These are phyloP conservation scores for Halcyon smyrnensis DNA, from an alignment of 2,797 vertebrate genomes.

Conservation along the genomic window DNA sequence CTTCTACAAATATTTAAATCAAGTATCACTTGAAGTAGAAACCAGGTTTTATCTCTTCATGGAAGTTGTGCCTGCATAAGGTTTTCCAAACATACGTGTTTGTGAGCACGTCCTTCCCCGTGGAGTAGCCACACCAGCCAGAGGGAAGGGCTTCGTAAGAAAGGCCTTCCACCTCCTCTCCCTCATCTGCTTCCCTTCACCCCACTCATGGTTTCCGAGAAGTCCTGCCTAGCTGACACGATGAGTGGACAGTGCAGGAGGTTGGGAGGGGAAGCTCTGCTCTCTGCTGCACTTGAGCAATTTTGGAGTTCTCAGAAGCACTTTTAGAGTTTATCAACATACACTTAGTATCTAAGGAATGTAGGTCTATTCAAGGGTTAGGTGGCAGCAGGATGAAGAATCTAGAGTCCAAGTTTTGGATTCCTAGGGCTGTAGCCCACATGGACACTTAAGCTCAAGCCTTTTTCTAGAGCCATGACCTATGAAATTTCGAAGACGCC, in stretches of 20 bases:
- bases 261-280: slow-evolving; percentile 29
- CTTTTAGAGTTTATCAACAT: not conserved
- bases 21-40: not conserved
- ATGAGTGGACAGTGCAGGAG: fast-evolving
- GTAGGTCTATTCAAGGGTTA: not conserved
- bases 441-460: no score
- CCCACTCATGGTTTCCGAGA: slow-evolving; percentile 32
- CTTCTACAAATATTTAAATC: not conserved
- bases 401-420: not conserved
- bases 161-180: not conserved
- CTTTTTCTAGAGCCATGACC: not conserved
- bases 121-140: not conserved
- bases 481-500: not conserved
- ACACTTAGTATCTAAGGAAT: not conserved
- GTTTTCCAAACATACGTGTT: not conserved
- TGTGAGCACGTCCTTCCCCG: not conserved
- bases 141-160: not conserved
- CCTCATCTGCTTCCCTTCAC: not conserved
- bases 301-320: slow-evolving; percentile 34
- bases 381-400: not conserved
- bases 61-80: not conserved
- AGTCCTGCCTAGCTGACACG: not conserved
- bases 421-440: not conserved
- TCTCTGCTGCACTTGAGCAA: slow-evolving; percentile 18
- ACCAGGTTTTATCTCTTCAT: not conserved